A percentile compares a stretch with the other conserved stretches of the same genome.
Conservation (phyloP, 2,113 vertebrate species). For the Stigmatopora argus region DNA sequence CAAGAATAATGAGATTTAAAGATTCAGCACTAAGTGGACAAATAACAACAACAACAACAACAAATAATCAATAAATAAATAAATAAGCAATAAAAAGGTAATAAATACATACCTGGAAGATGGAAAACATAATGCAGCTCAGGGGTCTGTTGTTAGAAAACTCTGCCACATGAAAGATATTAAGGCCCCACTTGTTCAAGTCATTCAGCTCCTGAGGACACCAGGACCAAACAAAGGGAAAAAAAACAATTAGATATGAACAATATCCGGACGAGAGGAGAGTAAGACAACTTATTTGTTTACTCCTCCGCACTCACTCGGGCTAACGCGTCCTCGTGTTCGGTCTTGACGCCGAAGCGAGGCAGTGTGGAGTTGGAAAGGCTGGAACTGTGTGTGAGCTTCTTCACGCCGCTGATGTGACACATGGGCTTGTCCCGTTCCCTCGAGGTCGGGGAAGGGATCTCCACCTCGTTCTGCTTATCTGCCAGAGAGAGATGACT, state of each 20-base stretch:
- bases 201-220: slow-evolving; percentile 80
- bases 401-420: slow-evolving; percentile 87
- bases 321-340: slow-evolving; percentile 82
- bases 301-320: slow-evolving; percentile 61
- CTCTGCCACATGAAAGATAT: slow-evolving; percentile 86
- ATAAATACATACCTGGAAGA: slow-evolving; percentile 78
- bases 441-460: slow-evolving; percentile 80
- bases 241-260: not conserved
- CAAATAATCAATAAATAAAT: too few relatives aligned
- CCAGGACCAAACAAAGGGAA: not conserved
- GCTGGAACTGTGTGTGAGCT: slow-evolving; percentile 78
- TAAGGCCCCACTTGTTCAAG: slow-evolving; percentile 93
- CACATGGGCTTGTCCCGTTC: slow-evolving; percentile 86
- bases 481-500: slow-evolving; percentile 59
- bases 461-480: slow-evolving; percentile 90
- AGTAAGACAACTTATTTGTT: not conserved
- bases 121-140: slow-evolving; percentile 85
- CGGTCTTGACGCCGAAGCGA: slow-evolving; percentile 83
- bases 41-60: too few relatives aligned
- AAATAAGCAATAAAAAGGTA: too few relatives aligned
- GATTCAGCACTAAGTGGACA: too few relatives aligned
- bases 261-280: not conserved
- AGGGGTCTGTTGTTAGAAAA: slow-evolving; percentile 85
- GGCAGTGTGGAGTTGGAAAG: slow-evolving; percentile 76
- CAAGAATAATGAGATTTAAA: too few relatives aligned